Evolutionary conservation across 2,888 invertebrate species (phyloP).

Genomic region (Orthosia gothica): DNA sequence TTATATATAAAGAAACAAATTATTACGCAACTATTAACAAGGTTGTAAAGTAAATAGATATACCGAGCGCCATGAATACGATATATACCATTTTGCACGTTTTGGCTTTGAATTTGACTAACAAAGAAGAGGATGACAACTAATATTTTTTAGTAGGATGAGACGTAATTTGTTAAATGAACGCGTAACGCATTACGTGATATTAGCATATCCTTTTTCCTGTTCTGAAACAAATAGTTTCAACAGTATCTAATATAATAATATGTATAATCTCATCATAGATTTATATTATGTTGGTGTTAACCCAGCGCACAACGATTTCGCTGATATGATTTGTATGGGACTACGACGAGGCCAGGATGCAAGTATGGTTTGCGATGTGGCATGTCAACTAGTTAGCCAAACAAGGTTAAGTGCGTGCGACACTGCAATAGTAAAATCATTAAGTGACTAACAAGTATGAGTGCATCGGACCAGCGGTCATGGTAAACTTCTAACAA

Average conservation of each 20-base stretch:
- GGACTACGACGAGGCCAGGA: constrained; percentile 75
- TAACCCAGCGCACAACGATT: constrained; percentile 39
- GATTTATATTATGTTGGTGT: constrained; percentile 18
- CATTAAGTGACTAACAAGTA: constrained; percentile 81
- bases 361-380: constrained; percentile 80
- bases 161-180: constrained; percentile 47
- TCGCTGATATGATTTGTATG: constrained; percentile 64
- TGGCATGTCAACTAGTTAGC: constrained; percentile 79
- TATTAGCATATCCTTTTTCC: constrained; percentile 58
- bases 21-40: constrained; percentile 77
- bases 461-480: constrained; percentile 79
- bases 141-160: constrained; percentile 67
- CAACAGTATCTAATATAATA: constrained; percentile 22
- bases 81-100: constrained; percentile 67
- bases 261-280: constrained; percentile 27
- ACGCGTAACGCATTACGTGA: constrained; percentile 36
- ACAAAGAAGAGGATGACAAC: constrained; percentile 75
- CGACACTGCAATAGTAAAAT: constrained; percentile 80
- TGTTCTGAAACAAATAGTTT: constrained; percentile 52
- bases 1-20: constrained; percentile 73
- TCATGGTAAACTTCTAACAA: constrained; percentile 86
- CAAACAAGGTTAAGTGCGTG: constrained; percentile 86
- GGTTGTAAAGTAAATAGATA: constrained; percentile 71
- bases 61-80: constrained; percentile 63
- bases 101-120: constrained; percentile 71